Evolutionary conservation across 2,797 vertebrate species (phyloP), one percentile per base, ranked within the genome.

Genomic region (Monodelphis domestica): DNA sequence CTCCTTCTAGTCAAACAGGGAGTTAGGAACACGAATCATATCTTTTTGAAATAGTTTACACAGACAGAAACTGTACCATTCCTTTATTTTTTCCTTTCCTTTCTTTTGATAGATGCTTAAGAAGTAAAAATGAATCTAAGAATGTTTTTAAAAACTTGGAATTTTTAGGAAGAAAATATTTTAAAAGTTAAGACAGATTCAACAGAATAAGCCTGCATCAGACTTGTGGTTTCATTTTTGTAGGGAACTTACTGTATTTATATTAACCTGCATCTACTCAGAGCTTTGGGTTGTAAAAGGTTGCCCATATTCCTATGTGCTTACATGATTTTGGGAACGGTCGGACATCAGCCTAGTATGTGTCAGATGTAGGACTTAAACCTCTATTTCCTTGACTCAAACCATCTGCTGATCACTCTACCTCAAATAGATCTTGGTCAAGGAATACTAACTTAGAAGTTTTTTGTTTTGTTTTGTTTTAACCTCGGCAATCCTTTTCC

Each of bases 1-100:
- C 95, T 93, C 50, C 6, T 92, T 54, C 53, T 15, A 84, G 50
- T 91, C 87, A 95, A 94, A 91, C 91, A 96, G 92, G 96, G 29
- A 28, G 94, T 94, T 12, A 92, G 14, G 54, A 95, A 95, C 90
- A 92, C 14, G 91, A 94, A 95, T 91, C 21, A 1, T 14, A 90
- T 30, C 24, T 30, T 92, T 93, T 94, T 50, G 29, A 70, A 89
- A 87, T 87, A 90, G 14, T 14, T 51, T 0, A 29, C 53, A 28
- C n/a, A 51, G 52, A 91, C 45, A 89, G 78, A 95, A 93, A 91
- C 17, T 51, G 0, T 57, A 38, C 55, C 52, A 0, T 88, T 55
- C 12, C 55, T 63, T 90, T 78, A 51, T 53, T 30, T 9, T 52
- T 10, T 54, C 1, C 55, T 55, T 95, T 92, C n/a, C n/a, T n/a